Base-by-base conservation (phyloP, 2,113 vertebrate species). In the Pteropus alecto region DNA sequence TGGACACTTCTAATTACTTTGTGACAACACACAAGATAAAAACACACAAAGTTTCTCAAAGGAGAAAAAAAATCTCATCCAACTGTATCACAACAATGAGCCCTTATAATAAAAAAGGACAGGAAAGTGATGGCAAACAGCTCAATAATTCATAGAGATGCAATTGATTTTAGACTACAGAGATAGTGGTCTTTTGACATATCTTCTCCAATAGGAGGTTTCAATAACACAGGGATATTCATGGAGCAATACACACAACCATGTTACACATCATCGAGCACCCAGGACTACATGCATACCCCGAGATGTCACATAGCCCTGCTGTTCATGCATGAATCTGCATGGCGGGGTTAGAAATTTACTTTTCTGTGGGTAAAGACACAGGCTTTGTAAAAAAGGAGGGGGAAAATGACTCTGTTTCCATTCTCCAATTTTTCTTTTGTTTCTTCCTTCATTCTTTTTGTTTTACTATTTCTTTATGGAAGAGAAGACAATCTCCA, bases 91-190 rank as follows among this genome's bases (percentile, higher is more conserved):
- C 96, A 98, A 97, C 97, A 96, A 96, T 93, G 93, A 96, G 74
- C 98, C 85, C 96, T 98, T 98, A 99, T 98, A 98, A 92, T 92
- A 73, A 93, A 99, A 99, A 87, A 73, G 68, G 67, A 67, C 48
- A 97, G 99, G 97, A 98, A 98, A 99, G 98, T 98, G 98, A 98
- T 98, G 98, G 98, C 98, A 99, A 99, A 99, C 98, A 98, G 98
- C 98, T 99, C 98, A 99, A 99, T 99, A 99, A 99, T 99, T 99
- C 99, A 99, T 99, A 98, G 93, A 98, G 98, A 89, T 70, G 97
- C 98, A 98, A 99, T 98, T 99, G 99, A 99, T 98, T 99, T 98
- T 95, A 97, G 97, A 98, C 98, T 98, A 98, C 98, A 98, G 98
- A 98, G 98, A 98, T 67, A 96, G 94, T 93, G 97, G 98, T 97